A percentile compares a stretch with the other conserved stretches of the same genome.
phyloP scores from a whole-genome alignment of 1,140 invertebrate genomes.

The Drosophila albomicans region DNA sequence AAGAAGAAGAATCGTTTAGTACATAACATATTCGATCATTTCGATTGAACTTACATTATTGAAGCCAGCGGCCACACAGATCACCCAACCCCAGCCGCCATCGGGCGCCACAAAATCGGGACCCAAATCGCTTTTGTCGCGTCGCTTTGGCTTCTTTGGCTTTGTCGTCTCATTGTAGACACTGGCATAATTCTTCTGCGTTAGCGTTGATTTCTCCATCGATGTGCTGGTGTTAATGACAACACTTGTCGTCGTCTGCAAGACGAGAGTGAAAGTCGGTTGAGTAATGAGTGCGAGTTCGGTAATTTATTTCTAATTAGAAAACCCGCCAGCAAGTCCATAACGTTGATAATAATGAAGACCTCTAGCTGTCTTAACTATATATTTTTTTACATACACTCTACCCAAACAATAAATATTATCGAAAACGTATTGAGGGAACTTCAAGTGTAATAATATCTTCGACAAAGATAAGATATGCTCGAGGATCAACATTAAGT shows the following conservation, averaged over 20 bases:
- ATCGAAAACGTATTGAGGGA: no score
- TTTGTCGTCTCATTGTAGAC: constrained; percentile 78
- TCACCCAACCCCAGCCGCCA: constrained; percentile 83
- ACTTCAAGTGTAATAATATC: no score
- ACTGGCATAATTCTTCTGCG: constrained; percentile 66
- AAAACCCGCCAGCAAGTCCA: neutral
- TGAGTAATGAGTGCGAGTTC: constrained; percentile 5
- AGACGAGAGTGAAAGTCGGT: neutral
- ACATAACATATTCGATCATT: no score
- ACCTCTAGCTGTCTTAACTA: neutral
- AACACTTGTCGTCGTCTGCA: constrained; percentile 2
- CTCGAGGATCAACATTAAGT: no score
- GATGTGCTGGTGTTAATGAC: neutral
- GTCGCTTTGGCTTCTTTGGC: constrained; percentile 74
- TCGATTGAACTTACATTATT: constrained; percentile 63
- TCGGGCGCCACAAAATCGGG: constrained; percentile 82
- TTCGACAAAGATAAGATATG: no score
- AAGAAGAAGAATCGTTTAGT: neutral
- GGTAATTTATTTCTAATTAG: constrained; percentile 13
- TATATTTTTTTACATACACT: no score
- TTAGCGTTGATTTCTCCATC: constrained; percentile 67
- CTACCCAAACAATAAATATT: no score
- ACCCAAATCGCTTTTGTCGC: constrained; percentile 80
- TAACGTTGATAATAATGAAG: constrained; percentile 1
- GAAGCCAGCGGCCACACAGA: constrained; percentile 77